Base-by-base conservation (phyloP, 35 echinoderm and acorn worm species). In the Eucidaris tribuloides region DNA sequence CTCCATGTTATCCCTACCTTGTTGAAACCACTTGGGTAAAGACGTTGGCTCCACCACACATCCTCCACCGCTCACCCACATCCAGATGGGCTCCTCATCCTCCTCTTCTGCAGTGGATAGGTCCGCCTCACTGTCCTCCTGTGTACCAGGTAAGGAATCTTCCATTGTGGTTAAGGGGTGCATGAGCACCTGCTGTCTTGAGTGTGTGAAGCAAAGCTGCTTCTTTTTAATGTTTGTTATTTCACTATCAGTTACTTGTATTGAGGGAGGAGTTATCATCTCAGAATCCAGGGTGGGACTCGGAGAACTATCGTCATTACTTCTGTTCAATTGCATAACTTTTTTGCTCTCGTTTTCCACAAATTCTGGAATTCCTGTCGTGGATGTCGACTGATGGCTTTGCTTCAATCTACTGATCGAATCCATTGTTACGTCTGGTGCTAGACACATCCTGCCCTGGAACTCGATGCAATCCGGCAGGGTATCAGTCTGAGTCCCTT, bases 1-100 rank as follows among this genome's bases (percentile, higher is more conserved):
- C 59, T 7, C 32, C 32, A 7, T 4, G n/a, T 62, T 72, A 44
- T 54, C 13, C 81, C 70, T 71, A 97, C 94, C 59, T 78, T 93
- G 55, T n/a, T 78, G 52, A 60, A 99, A 99, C 96, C 96, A 99
- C 45, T 90, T 86, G 34, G 87, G 91, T 20, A 86, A 71, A 23
- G 78, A 50, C 35, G 79, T 56, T 42, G 87, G 83, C 33, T 93
- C 82, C 0, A 99, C 80, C 30, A 79, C 60, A 63, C 96, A 99
- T 22, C 96, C 91, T 14, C 90, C 96, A 33, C 96, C 91, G 74
- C 85, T 77, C 33, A 97, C 84, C 48, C 68, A 89, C n/a, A 90
- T 82, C 96, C 90, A 99, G 7, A 86, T 25, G n/a, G 87, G 23
- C 50, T 90, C 86, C 44, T 65, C 82, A 33, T 58, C 39, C 20